Conservation (phyloP, 2,888 invertebrate genomes). For the Cataglyphis cursor region DNA sequence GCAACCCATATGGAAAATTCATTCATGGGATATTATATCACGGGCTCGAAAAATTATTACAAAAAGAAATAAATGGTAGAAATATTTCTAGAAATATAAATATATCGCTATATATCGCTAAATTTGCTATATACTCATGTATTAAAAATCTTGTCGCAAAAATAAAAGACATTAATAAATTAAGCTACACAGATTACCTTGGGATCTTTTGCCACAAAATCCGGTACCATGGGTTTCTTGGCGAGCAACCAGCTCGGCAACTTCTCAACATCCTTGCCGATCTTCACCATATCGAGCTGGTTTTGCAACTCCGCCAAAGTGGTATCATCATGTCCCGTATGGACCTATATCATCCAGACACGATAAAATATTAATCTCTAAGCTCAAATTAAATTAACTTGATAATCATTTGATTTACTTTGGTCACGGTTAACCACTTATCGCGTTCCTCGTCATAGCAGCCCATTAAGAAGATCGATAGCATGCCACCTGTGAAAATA, state of each 20-base stretch:
- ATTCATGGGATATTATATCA: not conserved
- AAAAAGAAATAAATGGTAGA: not conserved
- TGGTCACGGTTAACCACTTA: conserved; percentile 96
- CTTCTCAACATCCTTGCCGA: conserved; percentile 91
- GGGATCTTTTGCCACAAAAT: conserved; percentile 95
- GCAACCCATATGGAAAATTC: not conserved
- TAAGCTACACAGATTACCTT: conserved; percentile 86
- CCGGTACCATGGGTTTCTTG: conserved; percentile 94
- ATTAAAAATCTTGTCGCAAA: not conserved
- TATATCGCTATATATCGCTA: not conserved
- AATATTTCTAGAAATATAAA: not conserved
- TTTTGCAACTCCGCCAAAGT: conserved; percentile 93
- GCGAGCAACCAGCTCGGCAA: conserved; percentile 94
- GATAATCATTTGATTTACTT: conserved; percentile 86
- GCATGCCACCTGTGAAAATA: conserved; percentile 90
- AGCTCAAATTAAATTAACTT: conserved; percentile 1
- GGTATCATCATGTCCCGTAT: conserved; percentile 95
- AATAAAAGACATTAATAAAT: not conserved
- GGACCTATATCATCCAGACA: conserved; percentile 87
- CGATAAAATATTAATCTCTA: not conserved
- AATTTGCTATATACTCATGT: not conserved
- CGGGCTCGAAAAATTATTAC: not conserved
- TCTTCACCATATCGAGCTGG: conserved; percentile 92
- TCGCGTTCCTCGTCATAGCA: conserved; percentile 91
- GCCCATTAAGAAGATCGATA: conserved; percentile 98